Conservation (phyloP, 1,140 invertebrate species). For the Drosophila simulans region DNA sequence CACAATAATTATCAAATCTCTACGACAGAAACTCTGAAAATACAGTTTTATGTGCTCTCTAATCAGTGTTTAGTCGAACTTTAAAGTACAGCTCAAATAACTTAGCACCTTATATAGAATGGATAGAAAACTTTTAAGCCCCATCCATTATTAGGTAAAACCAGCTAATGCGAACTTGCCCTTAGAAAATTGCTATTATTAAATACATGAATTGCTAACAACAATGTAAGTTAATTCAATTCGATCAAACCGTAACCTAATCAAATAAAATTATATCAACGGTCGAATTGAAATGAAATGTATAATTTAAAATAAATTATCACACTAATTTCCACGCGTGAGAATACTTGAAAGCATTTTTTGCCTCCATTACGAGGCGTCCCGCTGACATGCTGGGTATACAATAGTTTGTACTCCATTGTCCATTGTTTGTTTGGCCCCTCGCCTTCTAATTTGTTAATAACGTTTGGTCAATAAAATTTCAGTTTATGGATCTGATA, state of each 20-base stretch:
- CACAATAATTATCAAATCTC: not conserved
- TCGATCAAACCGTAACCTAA: slow-evolving; percentile 2
- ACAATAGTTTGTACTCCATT: slow-evolving; percentile 24
- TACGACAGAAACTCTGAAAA: slow-evolving; percentile 17
- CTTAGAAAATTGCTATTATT: slow-evolving; percentile 3
- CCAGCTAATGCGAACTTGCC: not conserved
- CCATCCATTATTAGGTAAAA: slow-evolving; percentile 18
- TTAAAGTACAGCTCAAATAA: slow-evolving; percentile 51
- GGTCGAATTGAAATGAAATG: slow-evolving; percentile 3
- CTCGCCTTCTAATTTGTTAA: slow-evolving; percentile 37
- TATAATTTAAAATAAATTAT: slow-evolving; percentile 16
- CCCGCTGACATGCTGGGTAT: slow-evolving; percentile 16
- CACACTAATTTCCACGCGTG: slow-evolving; percentile 17
- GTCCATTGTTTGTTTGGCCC: slow-evolving; percentile 31
- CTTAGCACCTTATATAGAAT: slow-evolving; percentile 37
- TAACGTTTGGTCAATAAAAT: slow-evolving; percentile 53
- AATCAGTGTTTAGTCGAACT: slow-evolving; percentile 29
- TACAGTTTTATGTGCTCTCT: slow-evolving; percentile 20
- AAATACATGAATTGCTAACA: slow-evolving; percentile 1
- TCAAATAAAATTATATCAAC: not conserved
- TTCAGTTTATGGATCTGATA: slow-evolving; percentile 43
- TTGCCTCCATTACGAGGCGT: slow-evolving; percentile 7
- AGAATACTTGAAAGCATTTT: slow-evolving; percentile 3
- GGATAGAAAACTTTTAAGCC: slow-evolving; percentile 7
- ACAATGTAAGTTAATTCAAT: slow-evolving; percentile 16